Evolutionary conservation across 2,797 vertebrate species (phyloP), one percentile per base, ranked within the genome.

Genomic region (Coregonus suidteri): DNA sequence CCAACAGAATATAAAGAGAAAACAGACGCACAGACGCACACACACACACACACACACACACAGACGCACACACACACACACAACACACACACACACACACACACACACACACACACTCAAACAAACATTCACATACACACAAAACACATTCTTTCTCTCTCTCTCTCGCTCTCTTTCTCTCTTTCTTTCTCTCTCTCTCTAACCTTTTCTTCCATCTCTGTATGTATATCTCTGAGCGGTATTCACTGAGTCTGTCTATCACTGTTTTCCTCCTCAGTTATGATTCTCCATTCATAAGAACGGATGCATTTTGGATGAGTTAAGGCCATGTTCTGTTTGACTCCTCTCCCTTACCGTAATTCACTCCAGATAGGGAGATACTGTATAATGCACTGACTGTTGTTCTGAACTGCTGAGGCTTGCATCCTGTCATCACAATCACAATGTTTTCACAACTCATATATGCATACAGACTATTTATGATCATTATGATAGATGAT

Each of bases 281-380:
- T 81, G 67, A 82, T 78, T 78, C 77, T 73, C 88, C 92, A 92
- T 92, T 92, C 91, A 92, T 90, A 90, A 92, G 90, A 91, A 83
- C 25, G 64, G 81, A 87, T 83, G 83, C 67, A n/a, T 68, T 72
- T 74, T 69, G 71, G 52, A 64, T 73, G 41, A 78, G 69, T 77
- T 54, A 41, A 71, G 37, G 7, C 20, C 13, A 14, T 52, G 25
- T 54, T 14, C 65, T 31, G 13, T 54, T 54, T 54, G 37, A 31
- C 25, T n/a, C 37, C 71, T 74, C 77, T 74, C 77, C 66, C 67
- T 77, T 56, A 67, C 67, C 51, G 16, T 70, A 34, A 18, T 30
- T 31, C 15, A 70, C 6, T 78, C 73, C 73, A 70, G 75, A 74
- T 64, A 15, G 37, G 9, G 59, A 74, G 74, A 31, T 67, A 34